These are phyloP conservation scores for Dynastes tityus DNA, from an alignment of 2,888 invertebrate genomes.

Conservation along the genomic window DNA sequence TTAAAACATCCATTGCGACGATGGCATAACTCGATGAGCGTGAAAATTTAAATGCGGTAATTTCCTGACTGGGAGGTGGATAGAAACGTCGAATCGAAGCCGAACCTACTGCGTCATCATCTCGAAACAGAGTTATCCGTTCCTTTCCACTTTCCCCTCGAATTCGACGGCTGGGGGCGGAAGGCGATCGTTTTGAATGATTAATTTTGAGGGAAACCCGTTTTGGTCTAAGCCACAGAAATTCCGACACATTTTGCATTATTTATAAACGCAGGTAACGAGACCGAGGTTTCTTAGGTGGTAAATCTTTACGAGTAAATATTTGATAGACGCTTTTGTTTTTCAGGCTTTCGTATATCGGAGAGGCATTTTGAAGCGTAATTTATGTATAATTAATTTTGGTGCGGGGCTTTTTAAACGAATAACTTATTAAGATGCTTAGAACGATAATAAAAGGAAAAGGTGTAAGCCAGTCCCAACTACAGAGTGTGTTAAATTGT, in stretches of 20 bases:
- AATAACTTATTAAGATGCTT: background rate
- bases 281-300: background rate
- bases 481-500: no score
- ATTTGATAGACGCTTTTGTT: conserved; percentile 11
- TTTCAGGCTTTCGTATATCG: background rate
- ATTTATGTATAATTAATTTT: conserved; percentile 10
- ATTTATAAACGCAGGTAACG: conserved; percentile 11
- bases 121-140: conserved; percentile 27
- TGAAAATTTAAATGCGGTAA: conserved; percentile 46
- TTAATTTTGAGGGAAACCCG: conserved; percentile 36
- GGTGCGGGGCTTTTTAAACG: background rate
- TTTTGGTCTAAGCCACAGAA: conserved; percentile 1
- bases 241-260: conserved; percentile 36
- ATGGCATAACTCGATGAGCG: conserved; percentile 33
- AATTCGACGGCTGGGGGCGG: conserved; percentile 35
- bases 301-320: conserved; percentile 27
- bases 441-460: no score
- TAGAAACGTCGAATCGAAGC: conserved; percentile 3
- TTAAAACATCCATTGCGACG: conserved; percentile 44
- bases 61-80: conserved; percentile 35
- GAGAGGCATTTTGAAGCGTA: background rate
- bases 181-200: conserved; percentile 44
- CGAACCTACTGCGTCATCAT: background rate
- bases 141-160: background rate
- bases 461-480: no score